phyloP scores from a whole-genome alignment of 2,113 vertebrate species.

The Bambusicola thoracicus region DNA sequence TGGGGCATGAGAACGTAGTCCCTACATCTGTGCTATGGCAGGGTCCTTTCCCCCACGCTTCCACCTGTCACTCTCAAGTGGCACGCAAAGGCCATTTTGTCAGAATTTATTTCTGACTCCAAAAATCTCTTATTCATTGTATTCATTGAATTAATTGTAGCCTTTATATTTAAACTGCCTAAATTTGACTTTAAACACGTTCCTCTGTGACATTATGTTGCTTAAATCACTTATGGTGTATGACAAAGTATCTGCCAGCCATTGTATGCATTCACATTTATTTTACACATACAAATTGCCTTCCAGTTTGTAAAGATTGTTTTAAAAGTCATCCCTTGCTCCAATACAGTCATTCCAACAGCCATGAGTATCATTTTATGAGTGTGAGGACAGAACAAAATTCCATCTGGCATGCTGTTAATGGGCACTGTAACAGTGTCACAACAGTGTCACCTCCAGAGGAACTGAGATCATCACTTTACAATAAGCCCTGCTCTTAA shows the following conservation, averaged over 20 bases:
- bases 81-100: neutral
- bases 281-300: slow-evolving; percentile 50
- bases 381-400: slow-evolving; percentile 74
- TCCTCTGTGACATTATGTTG: neutral
- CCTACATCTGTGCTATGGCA: neutral
- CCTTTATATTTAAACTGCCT: neutral
- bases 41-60: neutral
- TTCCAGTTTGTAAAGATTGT: slow-evolving; percentile 33
- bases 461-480: slow-evolving; percentile 67
- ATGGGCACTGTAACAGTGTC: slow-evolving; percentile 65
- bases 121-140: neutral
- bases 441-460: slow-evolving; percentile 71
- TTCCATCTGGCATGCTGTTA: slow-evolving; percentile 77
- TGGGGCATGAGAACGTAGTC: neutral
- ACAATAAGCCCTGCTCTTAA: slow-evolving; percentile 51
- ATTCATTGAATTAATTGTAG: neutral
- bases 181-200: neutral
- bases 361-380: slow-evolving; percentile 60
- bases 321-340: slow-evolving; percentile 57
- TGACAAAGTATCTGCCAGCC: neutral
- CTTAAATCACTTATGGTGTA: neutral
- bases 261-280: neutral
- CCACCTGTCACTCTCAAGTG: neutral
- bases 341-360: slow-evolving; percentile 47
- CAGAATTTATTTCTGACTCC: neutral